phyloP scores from a whole-genome alignment of 1,140 invertebrate species.

The Riptortus pedestris region DNA sequence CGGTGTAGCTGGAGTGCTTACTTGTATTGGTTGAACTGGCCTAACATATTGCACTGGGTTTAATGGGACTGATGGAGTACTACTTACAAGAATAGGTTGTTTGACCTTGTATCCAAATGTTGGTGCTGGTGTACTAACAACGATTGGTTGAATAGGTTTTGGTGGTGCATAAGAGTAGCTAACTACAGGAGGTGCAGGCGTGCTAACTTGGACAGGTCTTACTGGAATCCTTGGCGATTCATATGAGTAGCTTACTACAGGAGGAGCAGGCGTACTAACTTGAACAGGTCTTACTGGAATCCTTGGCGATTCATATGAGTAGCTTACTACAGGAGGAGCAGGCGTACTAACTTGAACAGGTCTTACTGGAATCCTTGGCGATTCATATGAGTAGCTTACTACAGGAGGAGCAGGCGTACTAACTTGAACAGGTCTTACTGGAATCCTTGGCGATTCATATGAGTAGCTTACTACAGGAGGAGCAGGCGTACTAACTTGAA shows the following conservation, averaged over 20 bases:
- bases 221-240: too few relatives aligned
- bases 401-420: constrained; percentile 9
- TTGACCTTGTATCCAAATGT: not conserved
- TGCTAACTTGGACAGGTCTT: constrained; percentile 7
- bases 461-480: not conserved
- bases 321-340: constrained; percentile 10
- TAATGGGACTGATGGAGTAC: constrained; percentile 26
- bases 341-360: constrained; percentile 27
- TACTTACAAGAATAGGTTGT: constrained; percentile 24
- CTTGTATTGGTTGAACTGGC: not conserved
- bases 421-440: not conserved
- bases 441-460: not conserved
- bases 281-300: not conserved
- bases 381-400: constrained; percentile 5
- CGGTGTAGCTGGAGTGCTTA: constrained; percentile 22
- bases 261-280: not conserved
- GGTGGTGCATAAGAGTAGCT: constrained; percentile 25
- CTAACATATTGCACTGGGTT: constrained; percentile 27
- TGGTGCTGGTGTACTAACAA: constrained; percentile 2
- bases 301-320: not conserved
- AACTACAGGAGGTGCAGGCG: constrained; percentile 23
- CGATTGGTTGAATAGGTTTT: not conserved
- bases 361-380: not conserved
- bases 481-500: not conserved
- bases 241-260: not conserved